Percentiles rank a stretch among this genome's conserved stretches.
These are phyloP conservation scores for Synanthedon formicaeformis DNA, from an alignment of 2,888 invertebrate genomes.

Conservation along the genomic window DNA sequence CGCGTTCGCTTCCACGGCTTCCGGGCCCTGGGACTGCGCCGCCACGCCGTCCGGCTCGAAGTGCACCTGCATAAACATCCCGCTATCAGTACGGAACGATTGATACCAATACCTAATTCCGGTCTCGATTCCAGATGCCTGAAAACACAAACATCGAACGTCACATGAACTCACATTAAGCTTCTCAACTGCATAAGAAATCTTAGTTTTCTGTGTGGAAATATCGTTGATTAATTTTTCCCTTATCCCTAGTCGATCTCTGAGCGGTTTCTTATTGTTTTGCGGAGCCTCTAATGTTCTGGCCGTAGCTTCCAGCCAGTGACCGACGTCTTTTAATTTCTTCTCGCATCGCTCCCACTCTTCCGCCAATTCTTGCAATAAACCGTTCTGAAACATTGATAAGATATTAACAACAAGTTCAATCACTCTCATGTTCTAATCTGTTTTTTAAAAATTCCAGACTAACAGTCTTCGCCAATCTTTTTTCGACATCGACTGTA, in stretches of 20 bases:
- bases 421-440: neutral
- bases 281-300: conserved; percentile 82
- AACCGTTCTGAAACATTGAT: conserved; percentile 76
- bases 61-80: conserved; percentile 74
- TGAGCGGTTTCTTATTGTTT: conserved; percentile 86
- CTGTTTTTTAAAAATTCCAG: neutral
- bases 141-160: conserved; percentile 1
- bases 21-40: conserved; percentile 77
- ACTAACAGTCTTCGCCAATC: conserved; percentile 86
- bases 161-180: conserved; percentile 75
- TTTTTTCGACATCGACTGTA: conserved; percentile 86
- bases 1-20: conserved; percentile 79
- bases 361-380: conserved; percentile 91
- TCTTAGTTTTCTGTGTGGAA: conserved; percentile 90
- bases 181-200: conserved; percentile 90
- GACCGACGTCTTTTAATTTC: conserved; percentile 89
- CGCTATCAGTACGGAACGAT: neutral
- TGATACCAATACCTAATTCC: too few relatives aligned
- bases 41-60: conserved; percentile 88
- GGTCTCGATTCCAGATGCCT: neutral
- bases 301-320: conserved; percentile 90
- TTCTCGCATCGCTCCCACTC: conserved; percentile 97
- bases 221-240: conserved; percentile 90
- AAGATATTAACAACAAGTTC: conserved; percentile 1
- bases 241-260: conserved; percentile 86